Base-by-base conservation (phyloP, 2,113 vertebrate species). In the Jaculus jaculus region DNA sequence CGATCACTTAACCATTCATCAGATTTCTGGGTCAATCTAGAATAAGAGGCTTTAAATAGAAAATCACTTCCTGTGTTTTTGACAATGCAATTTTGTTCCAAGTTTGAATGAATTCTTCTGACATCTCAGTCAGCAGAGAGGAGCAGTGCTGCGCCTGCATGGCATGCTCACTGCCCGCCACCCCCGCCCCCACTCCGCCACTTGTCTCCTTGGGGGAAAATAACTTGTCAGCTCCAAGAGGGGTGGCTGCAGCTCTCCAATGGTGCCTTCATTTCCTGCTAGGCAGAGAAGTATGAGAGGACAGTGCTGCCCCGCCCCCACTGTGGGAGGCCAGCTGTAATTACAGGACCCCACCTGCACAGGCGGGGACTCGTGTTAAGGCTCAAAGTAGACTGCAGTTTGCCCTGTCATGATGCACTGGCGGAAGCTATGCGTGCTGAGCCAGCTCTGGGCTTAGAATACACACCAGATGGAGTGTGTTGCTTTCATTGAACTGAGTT, bases 401-500 rank as follows among this genome's bases (percentile, higher is more conserved):
- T 66, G 2, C 77, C 30, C 80, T 51, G 58, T 94, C 80, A 28
- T 28, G 30, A 80, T 1, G 60, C 16, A 0, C 79, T 69, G 85
- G 32, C 21, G 3, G 91, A 79, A 88, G n/a, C 72, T 5, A 9
- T 73, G n/a, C 72, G 77, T 39, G 26, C 84, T 11, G 20, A 37
- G 78, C 74, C 20, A n/a, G 21, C 63, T 93, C 73, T 6, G 71
- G 3, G 42, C 39, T 93, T 83, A 89, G 84, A 82, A 68, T 60
- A 78, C 83, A 39, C 13, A 0, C 60, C 61, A 34, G 3, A 18
- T 65, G 73, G 9, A 69, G 93, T 75, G n/a, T 16, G 37, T 28
- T 6, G 15, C 2, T 32, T 12, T 61, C 28, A 89, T 26, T 17
- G 30, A 24, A 1, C 2, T 11, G 47, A 24, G 8, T 28, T 93